Evolutionary conservation across 2,888 invertebrate genomes (phyloP).

Genomic region (Polylopha cassiicola): DNA sequence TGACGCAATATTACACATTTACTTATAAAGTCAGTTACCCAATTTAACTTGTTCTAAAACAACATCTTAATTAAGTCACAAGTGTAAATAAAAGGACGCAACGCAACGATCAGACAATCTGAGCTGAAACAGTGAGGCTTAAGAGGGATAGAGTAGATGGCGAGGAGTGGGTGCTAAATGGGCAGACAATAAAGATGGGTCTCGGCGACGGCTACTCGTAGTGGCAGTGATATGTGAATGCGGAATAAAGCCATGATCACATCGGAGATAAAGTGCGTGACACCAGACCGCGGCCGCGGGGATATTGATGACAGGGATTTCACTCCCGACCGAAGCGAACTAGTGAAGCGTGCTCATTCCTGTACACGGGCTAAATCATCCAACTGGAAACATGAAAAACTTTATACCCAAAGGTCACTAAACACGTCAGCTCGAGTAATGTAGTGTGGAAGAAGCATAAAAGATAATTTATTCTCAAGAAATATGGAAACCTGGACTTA

Average conservation of each 20-base stretch:
- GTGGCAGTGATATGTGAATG: constrained; percentile 31
- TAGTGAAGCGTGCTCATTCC: constrained; percentile 23
- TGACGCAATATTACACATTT: too few relatives aligned
- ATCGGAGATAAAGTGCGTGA: constrained; percentile 35
- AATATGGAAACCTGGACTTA: too few relatives aligned
- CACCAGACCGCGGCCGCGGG: constrained; percentile 27
- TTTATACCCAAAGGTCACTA: constrained; percentile 11
- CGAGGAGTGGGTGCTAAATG: constrained; percentile 20
- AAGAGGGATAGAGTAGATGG: constrained; percentile 20
- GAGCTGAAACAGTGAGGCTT: too few relatives aligned
- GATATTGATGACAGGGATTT: constrained; percentile 40
- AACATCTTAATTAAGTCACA: too few relatives aligned
- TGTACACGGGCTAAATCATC: constrained; percentile 12
- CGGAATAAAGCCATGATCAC: constrained; percentile 37
- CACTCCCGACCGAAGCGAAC: constrained; percentile 19
- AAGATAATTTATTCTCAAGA: neutral
- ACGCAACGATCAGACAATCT: too few relatives aligned
- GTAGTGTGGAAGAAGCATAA: constrained; percentile 1
- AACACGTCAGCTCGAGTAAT: constrained; percentile 1
- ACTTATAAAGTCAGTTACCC: too few relatives aligned
- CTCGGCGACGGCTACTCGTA: constrained; percentile 29
- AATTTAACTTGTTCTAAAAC: too few relatives aligned
- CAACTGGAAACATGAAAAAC: constrained; percentile 9
- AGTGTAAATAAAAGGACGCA: constrained; percentile 6
- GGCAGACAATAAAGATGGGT: constrained; percentile 27